These are phyloP conservation scores for Baccha elongata DNA, from an alignment of 2,888 invertebrate species.

Conservation along the genomic window DNA sequence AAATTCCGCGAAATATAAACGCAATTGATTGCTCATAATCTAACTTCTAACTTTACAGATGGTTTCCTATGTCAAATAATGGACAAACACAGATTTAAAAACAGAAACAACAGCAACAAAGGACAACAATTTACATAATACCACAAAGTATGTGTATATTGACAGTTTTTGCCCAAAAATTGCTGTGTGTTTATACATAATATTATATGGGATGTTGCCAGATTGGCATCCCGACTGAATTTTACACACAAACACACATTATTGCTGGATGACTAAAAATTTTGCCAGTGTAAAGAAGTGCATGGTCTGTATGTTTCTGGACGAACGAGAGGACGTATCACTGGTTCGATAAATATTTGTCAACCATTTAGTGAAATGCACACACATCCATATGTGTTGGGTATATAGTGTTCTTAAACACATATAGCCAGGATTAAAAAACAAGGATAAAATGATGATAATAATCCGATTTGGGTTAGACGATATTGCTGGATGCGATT, in stretches of 20 bases:
- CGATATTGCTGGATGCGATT: not conserved
- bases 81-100: not conserved
- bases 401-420: not conserved
- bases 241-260: not conserved
- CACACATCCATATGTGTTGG: conserved; percentile 3
- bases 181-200: not conserved
- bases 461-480: not conserved
- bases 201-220: not conserved
- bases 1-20: not conserved
- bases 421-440: not conserved
- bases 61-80: not conserved
- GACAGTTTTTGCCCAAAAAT: conserved; percentile 21
- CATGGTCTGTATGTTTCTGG: conserved; percentile 14
- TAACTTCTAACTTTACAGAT: not conserved
- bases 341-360: conserved; percentile 55
- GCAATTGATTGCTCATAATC: not conserved
- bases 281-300: conserved; percentile 24
- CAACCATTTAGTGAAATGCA: conserved; percentile 55
- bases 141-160: conserved; percentile 20
- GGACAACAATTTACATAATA: not conserved
- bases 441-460: not conserved
- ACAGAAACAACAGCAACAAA: not conserved
- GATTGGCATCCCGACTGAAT: conserved; percentile 18
- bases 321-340: conserved; percentile 40
- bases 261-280: conserved; percentile 42